These are phyloP conservation scores for Aspiorhynchus laticeps DNA, from an alignment of 2,113 vertebrate genomes.

Conservation along the genomic window DNA sequence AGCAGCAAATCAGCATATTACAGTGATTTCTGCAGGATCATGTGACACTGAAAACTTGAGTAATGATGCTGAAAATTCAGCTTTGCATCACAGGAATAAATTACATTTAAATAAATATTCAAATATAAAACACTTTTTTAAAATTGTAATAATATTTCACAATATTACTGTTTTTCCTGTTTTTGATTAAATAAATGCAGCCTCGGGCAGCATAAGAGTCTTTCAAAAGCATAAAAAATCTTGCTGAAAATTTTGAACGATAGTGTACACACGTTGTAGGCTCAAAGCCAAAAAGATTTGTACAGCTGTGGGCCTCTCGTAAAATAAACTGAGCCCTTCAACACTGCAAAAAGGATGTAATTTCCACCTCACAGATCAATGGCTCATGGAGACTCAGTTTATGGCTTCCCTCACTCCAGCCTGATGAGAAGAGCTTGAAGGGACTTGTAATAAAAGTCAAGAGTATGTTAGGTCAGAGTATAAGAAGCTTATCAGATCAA, in stretches of 20 bases:
- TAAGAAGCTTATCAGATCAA: constrained; percentile 30
- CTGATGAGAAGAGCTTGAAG: constrained; percentile 27
- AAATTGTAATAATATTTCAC: too few species aligned
- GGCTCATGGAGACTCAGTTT: constrained; percentile 9
- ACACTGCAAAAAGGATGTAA: neutral
- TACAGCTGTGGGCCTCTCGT: neutral
- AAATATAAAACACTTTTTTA: too few species aligned
- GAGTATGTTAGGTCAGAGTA: neutral
- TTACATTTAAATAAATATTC: neutral
- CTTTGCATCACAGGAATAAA: neutral
- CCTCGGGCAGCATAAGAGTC: neutral
- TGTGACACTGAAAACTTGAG: neutral
- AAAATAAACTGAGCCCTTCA: neutral
- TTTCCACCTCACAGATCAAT: constrained; percentile 52
- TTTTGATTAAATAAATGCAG: neutral
- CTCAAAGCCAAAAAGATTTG: neutral
- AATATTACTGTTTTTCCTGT: neutral
- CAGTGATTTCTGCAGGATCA: neutral
- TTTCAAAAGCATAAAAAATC: neutral
- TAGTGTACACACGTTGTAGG: too few species aligned
- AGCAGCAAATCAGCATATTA: neutral
- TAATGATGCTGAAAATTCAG: neutral
- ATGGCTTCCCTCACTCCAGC: constrained; percentile 32
- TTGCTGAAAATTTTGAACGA: too few species aligned
- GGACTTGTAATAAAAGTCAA: neutral